Evolutionary conservation across 35 echinoderm and acorn worm species (phyloP).

Genomic region (Lytechinus variegatus): DNA sequence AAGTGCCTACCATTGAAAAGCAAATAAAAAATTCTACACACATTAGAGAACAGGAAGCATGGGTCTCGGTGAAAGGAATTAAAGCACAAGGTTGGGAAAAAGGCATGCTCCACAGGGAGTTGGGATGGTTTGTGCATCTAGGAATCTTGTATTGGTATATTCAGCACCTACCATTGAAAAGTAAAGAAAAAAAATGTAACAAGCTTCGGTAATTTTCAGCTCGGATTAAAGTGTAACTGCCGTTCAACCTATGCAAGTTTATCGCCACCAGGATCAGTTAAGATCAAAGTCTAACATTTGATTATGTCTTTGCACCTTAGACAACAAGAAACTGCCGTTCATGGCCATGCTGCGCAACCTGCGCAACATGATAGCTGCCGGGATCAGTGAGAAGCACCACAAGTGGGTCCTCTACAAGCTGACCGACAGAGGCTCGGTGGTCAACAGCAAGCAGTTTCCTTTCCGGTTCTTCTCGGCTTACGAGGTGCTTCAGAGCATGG

Average conservation of each 20-base stretch:
- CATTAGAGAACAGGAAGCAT: too few relatives aligned
- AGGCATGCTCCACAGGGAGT: too few relatives aligned
- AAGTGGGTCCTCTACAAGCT: constrained; percentile 84
- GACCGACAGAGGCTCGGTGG: constrained; percentile 83
- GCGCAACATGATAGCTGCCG: constrained; percentile 88
- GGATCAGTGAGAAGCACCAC: constrained; percentile 81
- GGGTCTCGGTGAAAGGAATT: too few relatives aligned
- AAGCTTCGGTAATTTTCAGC: too few relatives aligned
- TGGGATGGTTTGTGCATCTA: neutral
- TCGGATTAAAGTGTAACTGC: constrained; percentile 49
- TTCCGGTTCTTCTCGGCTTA: constrained; percentile 98
- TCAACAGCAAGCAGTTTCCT: constrained; percentile 97
- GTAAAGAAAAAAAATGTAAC: too few relatives aligned
- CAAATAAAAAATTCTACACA: too few relatives aligned
- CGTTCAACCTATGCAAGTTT: constrained; percentile 97
- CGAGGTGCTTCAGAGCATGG: constrained; percentile 79
- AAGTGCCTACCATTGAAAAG: too few relatives aligned
- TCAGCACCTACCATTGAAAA: neutral
- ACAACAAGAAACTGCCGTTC: constrained; percentile 96
- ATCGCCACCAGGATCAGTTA: constrained; percentile 70
- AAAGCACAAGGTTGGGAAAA: too few relatives aligned
- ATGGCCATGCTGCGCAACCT: constrained; percentile 99
- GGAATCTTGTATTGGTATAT: neutral
- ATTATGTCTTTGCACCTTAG: constrained; percentile 31
- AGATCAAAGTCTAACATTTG: constrained; percentile 45